phyloP scores from a whole-genome alignment of 2,888 invertebrate genomes.

The Stenotaenia linearis region DNA sequence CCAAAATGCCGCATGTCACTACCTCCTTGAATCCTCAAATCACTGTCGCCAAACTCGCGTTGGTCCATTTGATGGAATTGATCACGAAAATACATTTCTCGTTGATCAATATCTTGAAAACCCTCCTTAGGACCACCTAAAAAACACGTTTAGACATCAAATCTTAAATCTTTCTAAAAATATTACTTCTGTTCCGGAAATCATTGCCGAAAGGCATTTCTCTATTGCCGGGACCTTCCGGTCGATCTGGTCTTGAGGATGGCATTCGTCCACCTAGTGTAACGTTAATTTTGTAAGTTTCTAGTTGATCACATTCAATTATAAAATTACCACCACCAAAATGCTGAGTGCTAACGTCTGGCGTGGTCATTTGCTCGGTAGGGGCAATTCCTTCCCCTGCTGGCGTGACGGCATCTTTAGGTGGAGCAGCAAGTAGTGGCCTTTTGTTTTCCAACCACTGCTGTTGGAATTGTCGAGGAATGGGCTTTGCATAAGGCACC shows the following conservation, averaged over 20 bases:
- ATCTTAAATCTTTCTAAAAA: neutral
- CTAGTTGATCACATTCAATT: neutral
- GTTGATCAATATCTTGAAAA: conserved; percentile 28
- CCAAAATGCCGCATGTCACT: neutral
- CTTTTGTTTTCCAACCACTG: conserved; percentile 65
- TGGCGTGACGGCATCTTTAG: neutral
- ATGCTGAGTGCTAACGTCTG: neutral
- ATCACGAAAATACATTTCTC: conserved; percentile 1
- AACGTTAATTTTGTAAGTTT: neutral
- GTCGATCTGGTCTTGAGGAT: neutral
- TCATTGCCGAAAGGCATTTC: neutral
- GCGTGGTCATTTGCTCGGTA: neutral
- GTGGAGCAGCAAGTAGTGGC: conserved; percentile 34
- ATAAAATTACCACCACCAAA: neutral
- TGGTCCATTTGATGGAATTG: neutral
- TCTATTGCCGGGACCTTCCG: neutral
- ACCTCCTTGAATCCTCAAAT: conserved; percentile 28
- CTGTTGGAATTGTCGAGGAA: conserved; percentile 93
- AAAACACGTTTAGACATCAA: neutral
- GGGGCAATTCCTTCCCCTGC: neutral
- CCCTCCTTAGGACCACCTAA: conserved; percentile 6
- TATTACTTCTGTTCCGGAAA: neutral
- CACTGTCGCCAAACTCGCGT: conserved; percentile 34
- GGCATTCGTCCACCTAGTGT: neutral
- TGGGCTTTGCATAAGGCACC: conserved; percentile 91